Conservation (phyloP, 2,113 vertebrate genomes). For the Proterorhinus semilunaris region DNA sequence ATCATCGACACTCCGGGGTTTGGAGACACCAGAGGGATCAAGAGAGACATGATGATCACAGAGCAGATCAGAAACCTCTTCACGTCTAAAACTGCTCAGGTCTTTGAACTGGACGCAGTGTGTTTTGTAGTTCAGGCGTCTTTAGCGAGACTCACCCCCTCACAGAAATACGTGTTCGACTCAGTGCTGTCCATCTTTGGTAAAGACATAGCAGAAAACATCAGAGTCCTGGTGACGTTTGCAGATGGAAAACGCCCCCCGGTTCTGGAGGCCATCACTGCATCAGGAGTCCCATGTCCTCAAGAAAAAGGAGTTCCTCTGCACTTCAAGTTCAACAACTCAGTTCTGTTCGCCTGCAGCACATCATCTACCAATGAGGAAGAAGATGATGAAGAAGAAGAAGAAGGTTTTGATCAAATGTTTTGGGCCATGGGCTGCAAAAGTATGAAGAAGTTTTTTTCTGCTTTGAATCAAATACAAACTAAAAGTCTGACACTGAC, state of each 20-base stretch:
- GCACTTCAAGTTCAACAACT: conserved; percentile 70
- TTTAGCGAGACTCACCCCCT: conserved; percentile 32
- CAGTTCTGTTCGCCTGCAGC: conserved; percentile 48
- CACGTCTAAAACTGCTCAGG: not conserved
- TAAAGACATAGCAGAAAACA: conserved; percentile 60
- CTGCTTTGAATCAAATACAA: not conserved
- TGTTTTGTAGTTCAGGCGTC: conserved; percentile 35
- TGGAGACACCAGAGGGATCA: conserved; percentile 55
- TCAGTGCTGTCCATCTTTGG: conserved; percentile 61
- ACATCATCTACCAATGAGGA: conserved; percentile 14
- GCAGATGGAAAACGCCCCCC: conserved; percentile 43
- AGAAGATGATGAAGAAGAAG: not conserved
- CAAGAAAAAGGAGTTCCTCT: conserved; percentile 21
- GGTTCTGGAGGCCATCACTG: conserved; percentile 47
- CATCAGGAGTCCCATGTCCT: conserved; percentile 42
- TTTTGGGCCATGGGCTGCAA: conserved; percentile 42
- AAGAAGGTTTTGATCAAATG: conserved; percentile 29
- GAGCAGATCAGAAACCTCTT: conserved; percentile 37
- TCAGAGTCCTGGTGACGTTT: conserved; percentile 59
- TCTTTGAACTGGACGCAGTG: conserved; percentile 30
- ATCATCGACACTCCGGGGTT: conserved; percentile 72
- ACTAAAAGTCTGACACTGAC: conserved; percentile 32
- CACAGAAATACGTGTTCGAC: conserved; percentile 56
- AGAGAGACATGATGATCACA: conserved; percentile 31
- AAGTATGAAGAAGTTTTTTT: conserved; percentile 46